These are phyloP conservation scores for Ovis canadensis DNA, from an alignment of 2,113 vertebrate species.

Conservation along the genomic window DNA sequence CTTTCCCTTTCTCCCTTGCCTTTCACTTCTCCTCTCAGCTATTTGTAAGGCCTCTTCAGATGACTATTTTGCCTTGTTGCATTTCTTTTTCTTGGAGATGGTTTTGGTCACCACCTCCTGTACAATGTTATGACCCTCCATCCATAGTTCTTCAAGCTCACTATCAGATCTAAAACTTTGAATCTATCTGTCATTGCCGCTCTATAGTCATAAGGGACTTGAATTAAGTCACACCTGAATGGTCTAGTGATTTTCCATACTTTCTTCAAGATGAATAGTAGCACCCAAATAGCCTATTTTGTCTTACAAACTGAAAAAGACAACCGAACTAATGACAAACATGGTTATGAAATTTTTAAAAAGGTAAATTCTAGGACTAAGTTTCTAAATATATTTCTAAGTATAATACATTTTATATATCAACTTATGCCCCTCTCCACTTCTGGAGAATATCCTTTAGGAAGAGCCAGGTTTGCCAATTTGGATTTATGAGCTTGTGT, in stretches of 20 bases:
- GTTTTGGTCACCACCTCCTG: too few species aligned
- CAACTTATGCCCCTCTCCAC: rapidly evolving
- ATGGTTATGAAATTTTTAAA: background rate
- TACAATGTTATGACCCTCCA: too few species aligned
- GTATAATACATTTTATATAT: background rate
- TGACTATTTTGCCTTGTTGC: too few species aligned
- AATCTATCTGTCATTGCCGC: too few species aligned
- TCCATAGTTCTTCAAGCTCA: too few species aligned
- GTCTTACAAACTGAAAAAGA: background rate
- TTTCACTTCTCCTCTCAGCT: too few species aligned
- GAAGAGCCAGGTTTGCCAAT: rapidly evolving
- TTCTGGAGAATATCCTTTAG: background rate
- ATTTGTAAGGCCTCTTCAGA: too few species aligned
- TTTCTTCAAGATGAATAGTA: background rate
- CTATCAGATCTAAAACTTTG: too few species aligned
- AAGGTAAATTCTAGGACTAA: background rate
- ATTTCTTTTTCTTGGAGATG: too few species aligned
- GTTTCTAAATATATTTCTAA: background rate
- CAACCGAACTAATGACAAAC: rapidly evolving
- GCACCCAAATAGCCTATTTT: background rate
- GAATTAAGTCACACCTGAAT: background rate
- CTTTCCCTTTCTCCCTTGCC: too few species aligned
- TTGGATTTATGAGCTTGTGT: background rate
- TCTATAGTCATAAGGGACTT: too few species aligned
- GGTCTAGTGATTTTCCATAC: background rate